phyloP scores from a whole-genome alignment of 2,113 vertebrate genomes.

The Tylochromis polylepis region DNA sequence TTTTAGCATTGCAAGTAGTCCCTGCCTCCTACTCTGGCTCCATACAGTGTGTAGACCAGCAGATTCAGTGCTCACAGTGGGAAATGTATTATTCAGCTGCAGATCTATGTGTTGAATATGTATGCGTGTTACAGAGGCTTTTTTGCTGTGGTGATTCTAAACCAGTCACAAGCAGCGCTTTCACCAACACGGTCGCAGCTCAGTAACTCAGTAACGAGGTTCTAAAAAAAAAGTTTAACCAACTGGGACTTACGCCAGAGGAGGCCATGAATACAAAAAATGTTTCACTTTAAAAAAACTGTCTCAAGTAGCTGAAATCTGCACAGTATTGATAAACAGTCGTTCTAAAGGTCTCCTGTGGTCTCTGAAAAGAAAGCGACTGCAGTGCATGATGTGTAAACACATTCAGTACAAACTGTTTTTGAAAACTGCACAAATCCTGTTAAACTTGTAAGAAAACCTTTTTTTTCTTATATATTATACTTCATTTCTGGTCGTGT shows the following conservation, averaged over 20 bases:
- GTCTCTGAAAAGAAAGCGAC: background rate
- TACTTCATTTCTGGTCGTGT: background rate
- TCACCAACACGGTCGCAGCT: background rate
- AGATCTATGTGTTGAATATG: slow-evolving; percentile 5
- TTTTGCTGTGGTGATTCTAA: background rate
- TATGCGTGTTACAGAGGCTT: background rate
- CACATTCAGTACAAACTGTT: background rate
- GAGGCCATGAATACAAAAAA: background rate
- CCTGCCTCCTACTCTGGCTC: background rate
- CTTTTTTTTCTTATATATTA: background rate
- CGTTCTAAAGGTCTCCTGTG: background rate
- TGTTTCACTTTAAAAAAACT: background rate
- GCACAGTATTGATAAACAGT: background rate
- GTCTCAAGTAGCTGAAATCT: background rate
- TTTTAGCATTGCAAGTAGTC: background rate
- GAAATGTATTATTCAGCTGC: slow-evolving; percentile 34
- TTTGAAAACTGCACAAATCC: background rate
- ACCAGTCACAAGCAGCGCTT: background rate
- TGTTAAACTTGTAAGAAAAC: background rate
- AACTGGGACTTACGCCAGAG: background rate
- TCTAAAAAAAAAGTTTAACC: background rate
- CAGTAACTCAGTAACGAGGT: background rate
- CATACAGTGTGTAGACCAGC: background rate
- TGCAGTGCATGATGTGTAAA: background rate
- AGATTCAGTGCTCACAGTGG: background rate